phyloP scores from a whole-genome alignment of 2,113 vertebrate species.

The Lipophrys pholis region DNA sequence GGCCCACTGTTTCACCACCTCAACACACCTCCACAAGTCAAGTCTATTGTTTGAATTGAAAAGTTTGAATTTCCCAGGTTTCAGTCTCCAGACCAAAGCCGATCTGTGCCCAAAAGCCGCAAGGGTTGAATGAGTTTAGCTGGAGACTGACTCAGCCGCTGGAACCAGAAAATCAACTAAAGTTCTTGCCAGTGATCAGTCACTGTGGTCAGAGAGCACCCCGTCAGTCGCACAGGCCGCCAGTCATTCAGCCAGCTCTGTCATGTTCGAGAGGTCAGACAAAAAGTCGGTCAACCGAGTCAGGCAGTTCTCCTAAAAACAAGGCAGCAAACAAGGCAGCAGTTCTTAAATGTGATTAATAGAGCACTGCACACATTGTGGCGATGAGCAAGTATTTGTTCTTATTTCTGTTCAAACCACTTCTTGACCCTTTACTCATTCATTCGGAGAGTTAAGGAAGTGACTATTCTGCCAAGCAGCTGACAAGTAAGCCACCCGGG shows the following conservation, averaged over 20 bases:
- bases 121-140: constrained; percentile 66
- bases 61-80: constrained; percentile 50
- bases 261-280: constrained; percentile 54
- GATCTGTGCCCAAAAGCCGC: constrained; percentile 16
- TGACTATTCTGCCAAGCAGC: constrained; percentile 35
- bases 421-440: constrained; percentile 44
- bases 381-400: constrained; percentile 23
- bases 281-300: constrained; percentile 36
- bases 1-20: constrained; percentile 30
- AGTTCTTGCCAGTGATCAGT: constrained; percentile 48
- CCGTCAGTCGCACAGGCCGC: constrained; percentile 47
- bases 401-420: constrained; percentile 42
- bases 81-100: constrained; percentile 15
- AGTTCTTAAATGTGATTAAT: constrained; percentile 39
- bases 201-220: constrained; percentile 54
- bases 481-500: constrained; percentile 38
- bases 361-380: constrained; percentile 22
- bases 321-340: constrained; percentile 24
- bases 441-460: constrained; percentile 40
- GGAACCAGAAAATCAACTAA: constrained; percentile 45
- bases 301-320: constrained; percentile 13
- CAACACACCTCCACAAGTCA: constrained; percentile 45
- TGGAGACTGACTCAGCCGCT: constrained; percentile 61
- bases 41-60: constrained; percentile 54
- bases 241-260: constrained; percentile 53